phyloP scores from a whole-genome alignment of 2,113 vertebrate genomes.

The Osmerus mordax region DNA sequence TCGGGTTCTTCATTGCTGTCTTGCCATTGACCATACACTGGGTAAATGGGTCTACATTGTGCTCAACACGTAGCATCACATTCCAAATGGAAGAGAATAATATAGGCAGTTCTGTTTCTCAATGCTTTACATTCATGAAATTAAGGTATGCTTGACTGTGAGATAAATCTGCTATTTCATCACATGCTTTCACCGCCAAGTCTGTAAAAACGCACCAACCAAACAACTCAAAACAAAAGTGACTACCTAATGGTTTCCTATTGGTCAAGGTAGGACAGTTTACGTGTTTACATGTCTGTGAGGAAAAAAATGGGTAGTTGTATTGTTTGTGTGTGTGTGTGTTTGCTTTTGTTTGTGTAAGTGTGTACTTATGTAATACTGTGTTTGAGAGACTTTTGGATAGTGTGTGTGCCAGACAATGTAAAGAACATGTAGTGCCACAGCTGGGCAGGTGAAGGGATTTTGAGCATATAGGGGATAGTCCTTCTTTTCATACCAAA shows the following conservation, averaged over 20 bases:
- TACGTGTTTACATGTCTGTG: no score
- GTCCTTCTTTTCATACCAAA: no score
- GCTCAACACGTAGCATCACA: neutral
- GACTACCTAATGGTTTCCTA: no score
- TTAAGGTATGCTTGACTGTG: neutral
- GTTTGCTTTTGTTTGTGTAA: neutral
- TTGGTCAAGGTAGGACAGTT: no score
- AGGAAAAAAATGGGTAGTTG: no score
- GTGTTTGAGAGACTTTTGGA: neutral
- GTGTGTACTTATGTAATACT: neutral
- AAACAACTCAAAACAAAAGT: no score
- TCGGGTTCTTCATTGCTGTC: neutral
- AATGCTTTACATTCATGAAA: neutral
- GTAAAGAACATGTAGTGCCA: neutral
- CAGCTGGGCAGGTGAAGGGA: no score
- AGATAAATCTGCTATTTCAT: neutral
- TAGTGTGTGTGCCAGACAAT: neutral
- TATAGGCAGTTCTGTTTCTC: neutral
- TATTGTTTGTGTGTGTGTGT: constrained; percentile 3
- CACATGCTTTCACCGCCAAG: neutral
- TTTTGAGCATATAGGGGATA: neutral
- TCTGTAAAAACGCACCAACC: no score
- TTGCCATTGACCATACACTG: neutral
- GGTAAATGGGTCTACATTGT: neutral
- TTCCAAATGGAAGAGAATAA: neutral